Conservation (phyloP, 2,888 invertebrate species). For the Polymixis lichenea region DNA sequence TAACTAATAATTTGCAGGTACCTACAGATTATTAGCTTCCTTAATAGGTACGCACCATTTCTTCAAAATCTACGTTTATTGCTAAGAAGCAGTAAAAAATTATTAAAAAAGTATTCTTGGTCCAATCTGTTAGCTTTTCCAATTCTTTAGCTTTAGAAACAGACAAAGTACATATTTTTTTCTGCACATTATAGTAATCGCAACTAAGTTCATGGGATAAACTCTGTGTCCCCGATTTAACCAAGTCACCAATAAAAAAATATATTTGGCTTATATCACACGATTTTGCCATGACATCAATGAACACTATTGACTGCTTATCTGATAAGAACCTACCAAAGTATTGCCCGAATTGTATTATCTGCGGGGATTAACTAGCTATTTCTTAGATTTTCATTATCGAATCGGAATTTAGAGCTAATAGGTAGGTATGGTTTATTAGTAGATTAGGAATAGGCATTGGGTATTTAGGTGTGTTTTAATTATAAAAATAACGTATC, state of each 20-base stretch:
- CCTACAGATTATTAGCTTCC: too few relatives aligned
- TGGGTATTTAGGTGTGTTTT: neutral
- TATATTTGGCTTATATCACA: neutral
- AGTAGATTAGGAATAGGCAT: slow-evolving; percentile 28
- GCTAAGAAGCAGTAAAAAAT: too few relatives aligned
- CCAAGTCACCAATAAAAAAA: neutral
- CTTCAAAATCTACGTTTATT: too few relatives aligned
- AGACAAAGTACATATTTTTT: neutral
- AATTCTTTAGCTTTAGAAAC: neutral
- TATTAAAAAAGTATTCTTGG: too few relatives aligned
- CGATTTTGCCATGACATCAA: slow-evolving; percentile 22
- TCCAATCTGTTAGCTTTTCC: too few relatives aligned
- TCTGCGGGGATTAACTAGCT: slow-evolving; percentile 53
- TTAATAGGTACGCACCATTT: too few relatives aligned
- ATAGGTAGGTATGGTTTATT: slow-evolving; percentile 3
- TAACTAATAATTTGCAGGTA: too few relatives aligned
- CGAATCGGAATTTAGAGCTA: slow-evolving; percentile 43
- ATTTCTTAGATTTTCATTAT: slow-evolving; percentile 61
- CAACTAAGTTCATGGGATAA: neutral
- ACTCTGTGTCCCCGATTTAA: neutral
- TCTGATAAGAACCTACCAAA: slow-evolving; percentile 42
- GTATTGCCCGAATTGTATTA: slow-evolving; percentile 39
- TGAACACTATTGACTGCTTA: slow-evolving; percentile 14
- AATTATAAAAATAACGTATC: neutral
- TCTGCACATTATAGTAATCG: slow-evolving; percentile 1